Conservation (phyloP, 2,113 vertebrate genomes). For the Cisticola juncidis region DNA sequence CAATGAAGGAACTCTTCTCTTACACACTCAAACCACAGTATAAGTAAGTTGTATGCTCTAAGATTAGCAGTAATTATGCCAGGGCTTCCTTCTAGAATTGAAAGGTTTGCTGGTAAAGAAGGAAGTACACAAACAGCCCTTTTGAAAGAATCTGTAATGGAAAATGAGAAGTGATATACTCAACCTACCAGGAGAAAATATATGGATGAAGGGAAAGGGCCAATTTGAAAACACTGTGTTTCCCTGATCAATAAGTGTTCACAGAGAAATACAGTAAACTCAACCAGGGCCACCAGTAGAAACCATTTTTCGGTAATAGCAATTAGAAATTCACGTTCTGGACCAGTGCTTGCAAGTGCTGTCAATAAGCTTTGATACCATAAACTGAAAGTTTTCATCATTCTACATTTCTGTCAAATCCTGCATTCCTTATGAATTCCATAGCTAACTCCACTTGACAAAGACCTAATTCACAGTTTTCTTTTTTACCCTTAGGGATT, state of each 20-base stretch:
- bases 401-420: slow-evolving; percentile 17
- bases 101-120: not conserved
- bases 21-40: not conserved
- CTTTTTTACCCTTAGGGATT: not conserved
- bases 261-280: not conserved
- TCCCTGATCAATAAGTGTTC: not conserved
- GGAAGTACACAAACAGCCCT: not conserved
- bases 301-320: not conserved
- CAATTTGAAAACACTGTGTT: not conserved
- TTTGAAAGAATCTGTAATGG: not conserved
- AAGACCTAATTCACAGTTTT: not conserved
- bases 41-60: not conserved
- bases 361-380: not conserved
- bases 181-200: not conserved
- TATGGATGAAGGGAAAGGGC: not conserved
- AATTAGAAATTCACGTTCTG: not conserved
- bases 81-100: not conserved
- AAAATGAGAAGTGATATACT: not conserved
- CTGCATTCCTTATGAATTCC: not conserved
- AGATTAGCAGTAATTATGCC: not conserved
- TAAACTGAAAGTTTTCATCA: not conserved
- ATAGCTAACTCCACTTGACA: slow-evolving; percentile 16
- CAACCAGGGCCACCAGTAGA: not conserved
- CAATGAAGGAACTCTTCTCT: not conserved
- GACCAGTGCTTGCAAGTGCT: not conserved